Evolutionary conservation across 2,797 vertebrate species (phyloP), one percentile per base, ranked within the genome.

Genomic region (Pteronotus mesoamericanus): DNA sequence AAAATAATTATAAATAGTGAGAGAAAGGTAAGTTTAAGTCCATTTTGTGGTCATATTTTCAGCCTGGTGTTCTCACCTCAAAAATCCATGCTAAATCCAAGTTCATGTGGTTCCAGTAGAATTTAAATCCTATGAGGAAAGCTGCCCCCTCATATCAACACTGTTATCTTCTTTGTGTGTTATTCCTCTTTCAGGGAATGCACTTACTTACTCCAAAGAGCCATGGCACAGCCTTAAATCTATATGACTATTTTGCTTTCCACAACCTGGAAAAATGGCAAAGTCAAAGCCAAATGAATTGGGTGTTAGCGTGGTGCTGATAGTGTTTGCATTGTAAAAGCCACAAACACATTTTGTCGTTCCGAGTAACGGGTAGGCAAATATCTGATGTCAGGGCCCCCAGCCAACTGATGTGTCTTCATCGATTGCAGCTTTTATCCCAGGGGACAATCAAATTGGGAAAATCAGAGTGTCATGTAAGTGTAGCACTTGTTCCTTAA

Each of bases 251-350:
- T 75, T 88, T 72, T 82, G 19, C 37, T 91, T 94, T 86, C 75
- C 66, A 61, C 24, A 39, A 0, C 55, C 89, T 92, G 48, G 29
- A 39, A 75, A 92, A 69, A 69, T 66, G 48, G 44, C 37, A 95
- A 95, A 96, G 82, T 59, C 75, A 69, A 96, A 93, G 59, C 48
- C 86, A 64, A 77, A 51, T 37, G 39, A 87, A 82, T 42, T 51
- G 68, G 34, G 61, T 51, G 48, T 32, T 59, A 26, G 59, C 87
- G n/a, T 82, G 86, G 61, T 72, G 75, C 39, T 26, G 46, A 66
- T 26, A 2, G 14, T 75, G n/a, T 91, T 92, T 66, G 7, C 78
- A 71, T 94, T 61, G 6, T 82, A 74, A 80, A 74, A 32, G n/a
- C 57, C 26, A 24, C 51, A 44, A 29, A 64, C 29, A 29, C 37